phyloP scores from a whole-genome alignment of 2,797 vertebrate species.

The Crotalus adamanteus region DNA sequence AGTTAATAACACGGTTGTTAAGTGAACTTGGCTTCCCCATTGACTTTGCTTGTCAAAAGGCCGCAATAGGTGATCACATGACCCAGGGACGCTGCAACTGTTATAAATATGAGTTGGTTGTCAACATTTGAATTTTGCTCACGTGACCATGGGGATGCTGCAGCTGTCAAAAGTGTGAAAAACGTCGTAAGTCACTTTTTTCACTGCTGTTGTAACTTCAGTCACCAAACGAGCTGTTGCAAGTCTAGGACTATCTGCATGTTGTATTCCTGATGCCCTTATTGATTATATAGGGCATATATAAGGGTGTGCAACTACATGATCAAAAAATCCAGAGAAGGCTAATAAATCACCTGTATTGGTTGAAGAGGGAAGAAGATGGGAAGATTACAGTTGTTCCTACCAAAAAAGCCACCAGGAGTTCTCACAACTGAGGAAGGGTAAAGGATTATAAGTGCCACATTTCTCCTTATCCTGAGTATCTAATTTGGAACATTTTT shows the following conservation, averaged over 20 bases:
- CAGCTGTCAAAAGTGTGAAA: too few species aligned
- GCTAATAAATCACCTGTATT: not conserved
- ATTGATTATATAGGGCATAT: not conserved
- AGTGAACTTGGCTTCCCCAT: too few species aligned
- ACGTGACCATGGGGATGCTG: too few species aligned
- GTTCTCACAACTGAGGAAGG: not conserved
- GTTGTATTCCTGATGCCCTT: not conserved
- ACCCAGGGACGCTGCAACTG: too few species aligned
- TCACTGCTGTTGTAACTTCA: not conserved
- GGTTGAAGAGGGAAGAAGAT: not conserved
- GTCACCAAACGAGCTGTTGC: too few species aligned
- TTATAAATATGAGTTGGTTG: too few species aligned
- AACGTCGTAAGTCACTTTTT: too few species aligned
- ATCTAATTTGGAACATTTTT: not conserved
- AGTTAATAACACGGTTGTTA: too few species aligned
- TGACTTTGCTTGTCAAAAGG: too few species aligned
- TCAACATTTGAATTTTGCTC: too few species aligned
- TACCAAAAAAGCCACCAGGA: not conserved
- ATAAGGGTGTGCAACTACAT: not conserved
- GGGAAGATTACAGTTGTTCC: not conserved
- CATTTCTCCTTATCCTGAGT: not conserved
- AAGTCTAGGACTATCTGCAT: not conserved
- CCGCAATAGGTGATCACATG: too few species aligned
- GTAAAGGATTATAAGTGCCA: not conserved
- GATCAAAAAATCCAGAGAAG: not conserved